Evolutionary conservation across 2,797 vertebrate species (phyloP).

Genomic region (Enoplosus armatus): DNA sequence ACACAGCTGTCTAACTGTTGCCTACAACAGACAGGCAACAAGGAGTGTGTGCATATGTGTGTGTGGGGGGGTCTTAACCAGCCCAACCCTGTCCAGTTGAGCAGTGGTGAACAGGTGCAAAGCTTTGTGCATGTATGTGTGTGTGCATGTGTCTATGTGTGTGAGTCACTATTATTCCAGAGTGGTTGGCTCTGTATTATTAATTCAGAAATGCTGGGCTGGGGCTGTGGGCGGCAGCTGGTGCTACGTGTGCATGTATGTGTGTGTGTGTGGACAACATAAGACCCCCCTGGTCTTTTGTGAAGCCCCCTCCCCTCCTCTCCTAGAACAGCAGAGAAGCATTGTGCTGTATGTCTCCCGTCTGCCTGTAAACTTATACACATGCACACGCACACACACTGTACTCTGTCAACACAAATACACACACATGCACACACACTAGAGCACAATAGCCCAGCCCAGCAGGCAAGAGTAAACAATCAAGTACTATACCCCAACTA

Average conservation of each 20-base stretch:
- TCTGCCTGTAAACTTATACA: constrained; percentile 64
- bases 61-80: constrained; percentile 46
- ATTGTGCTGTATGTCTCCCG: constrained; percentile 55
- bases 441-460: constrained; percentile 67
- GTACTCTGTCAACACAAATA: constrained; percentile 17
- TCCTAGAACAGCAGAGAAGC: constrained; percentile 56
- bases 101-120: constrained; percentile 84
- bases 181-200: constrained; percentile 86
- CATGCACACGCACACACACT: constrained; percentile 31
- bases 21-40: constrained; percentile 59
- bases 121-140: constrained; percentile 70
- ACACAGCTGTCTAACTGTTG: constrained; percentile 82
- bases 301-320: constrained; percentile 40
- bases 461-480: constrained; percentile 80
- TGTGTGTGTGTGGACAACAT: constrained; percentile 62
- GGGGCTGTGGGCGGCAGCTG: constrained; percentile 80
- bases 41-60: constrained; percentile 26
- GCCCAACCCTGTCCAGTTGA: constrained; percentile 73
- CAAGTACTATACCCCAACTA: constrained; percentile 69
- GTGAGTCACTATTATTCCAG: constrained; percentile 81
- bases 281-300: constrained; percentile 73
- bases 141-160: constrained; percentile 49
- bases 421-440: constrained; percentile 29
- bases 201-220: constrained; percentile 85
- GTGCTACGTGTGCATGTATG: constrained; percentile 61